phyloP scores from a whole-genome alignment of 2,888 invertebrate species.

The Apamea epomidion region DNA sequence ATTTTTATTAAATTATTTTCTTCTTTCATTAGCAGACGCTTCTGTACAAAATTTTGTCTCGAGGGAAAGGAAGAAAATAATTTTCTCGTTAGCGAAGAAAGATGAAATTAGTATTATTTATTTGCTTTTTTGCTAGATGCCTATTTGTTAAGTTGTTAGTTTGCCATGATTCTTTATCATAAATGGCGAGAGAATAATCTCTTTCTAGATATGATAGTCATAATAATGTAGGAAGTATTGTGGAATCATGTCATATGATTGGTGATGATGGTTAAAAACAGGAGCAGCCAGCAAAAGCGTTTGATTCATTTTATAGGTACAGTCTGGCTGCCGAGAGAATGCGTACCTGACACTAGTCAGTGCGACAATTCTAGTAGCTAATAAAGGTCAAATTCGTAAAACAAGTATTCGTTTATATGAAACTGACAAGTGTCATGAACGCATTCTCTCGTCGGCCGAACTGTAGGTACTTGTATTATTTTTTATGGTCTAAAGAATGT shows the following conservation, averaged over 20 bases:
- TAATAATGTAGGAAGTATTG: not conserved
- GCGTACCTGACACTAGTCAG: not conserved
- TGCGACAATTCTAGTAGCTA: not conserved
- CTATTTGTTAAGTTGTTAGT: slow-evolving; percentile 5
- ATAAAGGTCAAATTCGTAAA: not conserved
- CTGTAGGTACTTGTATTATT: not conserved
- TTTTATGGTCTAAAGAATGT: not conserved
- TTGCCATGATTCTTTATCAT: too few species aligned
- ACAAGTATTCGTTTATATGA: not conserved
- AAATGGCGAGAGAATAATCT: not conserved
- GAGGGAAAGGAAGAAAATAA: slow-evolving; percentile 30
- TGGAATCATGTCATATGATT: not conserved
- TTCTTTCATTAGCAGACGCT: slow-evolving; percentile 47
- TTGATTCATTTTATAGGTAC: not conserved
- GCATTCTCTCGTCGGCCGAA: not conserved
- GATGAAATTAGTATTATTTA: slow-evolving; percentile 35
- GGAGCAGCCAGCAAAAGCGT: not conserved
- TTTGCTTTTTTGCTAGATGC: slow-evolving; percentile 12
- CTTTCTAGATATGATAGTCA: not conserved
- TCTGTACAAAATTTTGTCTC: slow-evolving; percentile 36
- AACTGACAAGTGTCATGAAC: not conserved
- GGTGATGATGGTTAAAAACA: not conserved
- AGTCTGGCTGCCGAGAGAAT: too few species aligned
- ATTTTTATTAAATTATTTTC: slow-evolving; percentile 60
- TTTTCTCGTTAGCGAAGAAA: slow-evolving; percentile 29